Evolutionary conservation across 64 coral and sea anemone genomes (phyloP).

Genomic region (Astreopora myriophthalma): DNA sequence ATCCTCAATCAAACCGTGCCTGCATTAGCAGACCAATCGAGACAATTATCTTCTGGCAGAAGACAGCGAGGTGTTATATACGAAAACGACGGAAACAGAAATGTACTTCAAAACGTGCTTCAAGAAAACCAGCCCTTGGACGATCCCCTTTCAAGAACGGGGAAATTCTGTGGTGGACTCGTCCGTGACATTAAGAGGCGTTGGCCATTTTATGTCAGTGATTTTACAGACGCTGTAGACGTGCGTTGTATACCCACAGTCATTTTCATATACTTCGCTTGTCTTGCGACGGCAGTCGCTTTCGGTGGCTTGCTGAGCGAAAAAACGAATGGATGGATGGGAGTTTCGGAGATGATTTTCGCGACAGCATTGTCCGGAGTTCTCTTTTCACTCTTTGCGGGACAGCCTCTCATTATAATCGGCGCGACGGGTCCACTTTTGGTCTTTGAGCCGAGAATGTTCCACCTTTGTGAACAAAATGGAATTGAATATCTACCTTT

Average conservation of each 20-base stretch:
- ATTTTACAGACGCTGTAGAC: constrained; percentile 89
- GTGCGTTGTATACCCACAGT: constrained; percentile 77
- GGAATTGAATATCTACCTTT: constrained; percentile 88
- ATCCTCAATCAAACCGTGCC: constrained; percentile 85
- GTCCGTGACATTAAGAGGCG: constrained; percentile 85
- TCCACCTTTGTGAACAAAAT: constrained; percentile 68
- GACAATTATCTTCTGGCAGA: constrained; percentile 61
- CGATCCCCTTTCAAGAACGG: constrained; percentile 88
- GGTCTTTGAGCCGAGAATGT: constrained; percentile 92
- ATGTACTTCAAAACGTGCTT: neutral
- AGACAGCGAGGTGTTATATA: constrained; percentile 4
- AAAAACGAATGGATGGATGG: constrained; percentile 89
- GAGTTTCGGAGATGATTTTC: constrained; percentile 93
- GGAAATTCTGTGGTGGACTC: constrained; percentile 89
- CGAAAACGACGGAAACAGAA: neutral
- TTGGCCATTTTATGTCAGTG: constrained; percentile 70
- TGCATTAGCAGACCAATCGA: constrained; percentile 71
- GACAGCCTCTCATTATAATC: constrained; percentile 93
- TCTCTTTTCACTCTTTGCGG: constrained; percentile 86
- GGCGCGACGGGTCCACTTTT: constrained; percentile 88
- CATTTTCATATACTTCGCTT: constrained; percentile 95
- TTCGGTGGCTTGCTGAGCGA: constrained; percentile 93
- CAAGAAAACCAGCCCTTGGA: constrained; percentile 46
- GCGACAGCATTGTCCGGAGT: constrained; percentile 87
- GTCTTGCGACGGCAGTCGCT: constrained; percentile 87